Evolutionary conservation across 1,140 invertebrate species (phyloP).

Genomic region (Magallana gigas): DNA sequence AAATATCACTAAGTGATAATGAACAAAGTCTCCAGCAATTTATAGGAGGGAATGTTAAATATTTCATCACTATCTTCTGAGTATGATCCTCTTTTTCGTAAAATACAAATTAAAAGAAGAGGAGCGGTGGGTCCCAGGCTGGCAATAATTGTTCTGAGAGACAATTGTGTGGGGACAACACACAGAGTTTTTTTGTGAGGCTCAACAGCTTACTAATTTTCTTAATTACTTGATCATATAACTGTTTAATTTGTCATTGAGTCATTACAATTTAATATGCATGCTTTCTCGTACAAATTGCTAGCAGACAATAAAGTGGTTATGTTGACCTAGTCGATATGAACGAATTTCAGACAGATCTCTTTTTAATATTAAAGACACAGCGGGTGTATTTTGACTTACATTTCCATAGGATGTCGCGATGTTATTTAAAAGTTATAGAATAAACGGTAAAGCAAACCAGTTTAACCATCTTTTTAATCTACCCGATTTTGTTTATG

Average conservation of each 20-base stretch:
- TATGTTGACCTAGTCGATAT: neutral
- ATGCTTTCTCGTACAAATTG: constrained; percentile 26
- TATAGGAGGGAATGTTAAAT: constrained; percentile 21
- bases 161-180: neutral
- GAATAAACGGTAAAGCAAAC: too few relatives aligned
- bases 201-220: constrained; percentile 36
- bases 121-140: neutral
- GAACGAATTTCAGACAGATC: neutral
- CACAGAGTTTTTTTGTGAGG: neutral
- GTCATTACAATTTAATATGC: neutral
- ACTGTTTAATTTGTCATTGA: constrained; percentile 30
- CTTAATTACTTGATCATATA: constrained; percentile 32
- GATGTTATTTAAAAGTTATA: too few relatives aligned
- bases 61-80: neutral
- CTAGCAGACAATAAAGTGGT: neutral
- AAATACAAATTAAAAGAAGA: constrained; percentile 20
- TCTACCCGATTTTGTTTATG: too few relatives aligned
- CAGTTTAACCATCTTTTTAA: too few relatives aligned
- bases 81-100: constrained; percentile 21
- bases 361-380: too few relatives aligned
- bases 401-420: too few relatives aligned
- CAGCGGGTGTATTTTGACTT: too few relatives aligned
- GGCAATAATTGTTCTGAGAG: neutral
- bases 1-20: neutral
- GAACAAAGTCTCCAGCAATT: neutral